Evolutionary conservation across 2,113 vertebrate species (phyloP).

Genomic region (Vidua chalybeata): DNA sequence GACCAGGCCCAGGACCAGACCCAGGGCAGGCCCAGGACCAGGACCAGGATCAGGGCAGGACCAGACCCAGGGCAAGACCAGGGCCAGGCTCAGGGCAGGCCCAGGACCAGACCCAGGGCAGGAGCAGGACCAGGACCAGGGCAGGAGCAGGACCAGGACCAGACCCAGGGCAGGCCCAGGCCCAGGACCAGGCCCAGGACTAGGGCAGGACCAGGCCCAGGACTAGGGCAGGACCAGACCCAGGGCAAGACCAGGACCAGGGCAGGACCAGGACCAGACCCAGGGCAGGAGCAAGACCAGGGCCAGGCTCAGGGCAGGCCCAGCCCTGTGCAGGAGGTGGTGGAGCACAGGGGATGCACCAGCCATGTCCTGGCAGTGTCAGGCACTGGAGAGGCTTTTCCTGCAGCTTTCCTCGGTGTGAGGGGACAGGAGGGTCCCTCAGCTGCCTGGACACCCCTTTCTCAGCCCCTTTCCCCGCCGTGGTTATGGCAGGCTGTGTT

Average conservation of each 20-base stretch:
- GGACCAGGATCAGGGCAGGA: accelerated
- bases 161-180: accelerated
- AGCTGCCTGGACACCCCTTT: not conserved
- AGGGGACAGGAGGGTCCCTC: not conserved
- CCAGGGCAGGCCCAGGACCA: accelerated
- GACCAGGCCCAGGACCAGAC: not conserved
- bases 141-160: accelerated
- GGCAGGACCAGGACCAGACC: not conserved
- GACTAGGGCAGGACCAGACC: not conserved
- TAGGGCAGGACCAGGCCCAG: not conserved
- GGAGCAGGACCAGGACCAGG: not conserved
- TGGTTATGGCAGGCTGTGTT: accelerated
- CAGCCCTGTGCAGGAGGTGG: accelerated
- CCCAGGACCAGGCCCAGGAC: accelerated
- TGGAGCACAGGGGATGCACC: accelerated
- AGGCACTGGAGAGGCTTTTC: accelerated
- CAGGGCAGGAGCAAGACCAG: not conserved
- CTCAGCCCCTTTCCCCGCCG: accelerated
- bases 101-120: accelerated
- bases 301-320: not conserved
- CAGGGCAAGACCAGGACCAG: accelerated
- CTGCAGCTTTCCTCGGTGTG: accelerated
- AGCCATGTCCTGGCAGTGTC: not conserved
- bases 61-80: not conserved
- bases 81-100: not conserved